These are phyloP conservation scores for Drosophila elegans DNA, from an alignment of 1,140 invertebrate species.

Conservation along the genomic window DNA sequence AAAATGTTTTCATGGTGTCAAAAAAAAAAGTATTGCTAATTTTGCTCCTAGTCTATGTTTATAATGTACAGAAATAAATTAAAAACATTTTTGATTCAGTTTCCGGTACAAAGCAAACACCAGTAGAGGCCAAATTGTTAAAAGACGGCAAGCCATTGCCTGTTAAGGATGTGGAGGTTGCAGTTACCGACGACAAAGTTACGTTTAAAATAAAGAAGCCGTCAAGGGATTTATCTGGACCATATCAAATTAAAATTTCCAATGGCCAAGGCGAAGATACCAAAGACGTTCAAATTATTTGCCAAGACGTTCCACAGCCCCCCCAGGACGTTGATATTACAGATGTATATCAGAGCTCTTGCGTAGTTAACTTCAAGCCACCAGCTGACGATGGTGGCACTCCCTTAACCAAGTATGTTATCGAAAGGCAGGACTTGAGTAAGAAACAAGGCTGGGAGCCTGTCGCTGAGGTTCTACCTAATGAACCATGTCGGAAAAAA, in stretches of 20 bases:
- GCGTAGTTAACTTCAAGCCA: conserved; percentile 95
- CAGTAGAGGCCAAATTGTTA: conserved; percentile 94
- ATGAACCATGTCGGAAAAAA: conserved; percentile 90
- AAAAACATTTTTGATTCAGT: conserved; percentile 86
- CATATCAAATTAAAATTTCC: conserved; percentile 93
- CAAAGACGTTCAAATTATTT: conserved; percentile 92
- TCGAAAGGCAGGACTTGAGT: conserved; percentile 97
- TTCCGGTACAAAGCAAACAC: conserved; percentile 93
- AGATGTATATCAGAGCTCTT: conserved; percentile 96
- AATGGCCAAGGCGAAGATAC: conserved; percentile 95
- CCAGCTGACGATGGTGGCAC: conserved; percentile 97
- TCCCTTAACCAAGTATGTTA: conserved; percentile 95
- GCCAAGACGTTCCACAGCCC: conserved; percentile 95
- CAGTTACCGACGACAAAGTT: conserved; percentile 95
- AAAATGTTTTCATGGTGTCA: too few species aligned
- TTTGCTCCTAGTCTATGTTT: not conserved
- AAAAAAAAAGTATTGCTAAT: too few species aligned
- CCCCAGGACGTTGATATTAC: conserved; percentile 95
- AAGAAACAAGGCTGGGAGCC: conserved; percentile 95
- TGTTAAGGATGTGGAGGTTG: conserved; percentile 94
- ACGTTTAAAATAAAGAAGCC: conserved; percentile 96
- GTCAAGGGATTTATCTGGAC: conserved; percentile 90
- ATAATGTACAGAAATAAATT: conserved; percentile 20
- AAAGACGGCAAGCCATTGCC: conserved; percentile 95
- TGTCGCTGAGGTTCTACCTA: conserved; percentile 90